These are phyloP conservation scores for Pseudobourletiella spinata DNA, from an alignment of 1,140 invertebrate species.

Conservation along the genomic window DNA sequence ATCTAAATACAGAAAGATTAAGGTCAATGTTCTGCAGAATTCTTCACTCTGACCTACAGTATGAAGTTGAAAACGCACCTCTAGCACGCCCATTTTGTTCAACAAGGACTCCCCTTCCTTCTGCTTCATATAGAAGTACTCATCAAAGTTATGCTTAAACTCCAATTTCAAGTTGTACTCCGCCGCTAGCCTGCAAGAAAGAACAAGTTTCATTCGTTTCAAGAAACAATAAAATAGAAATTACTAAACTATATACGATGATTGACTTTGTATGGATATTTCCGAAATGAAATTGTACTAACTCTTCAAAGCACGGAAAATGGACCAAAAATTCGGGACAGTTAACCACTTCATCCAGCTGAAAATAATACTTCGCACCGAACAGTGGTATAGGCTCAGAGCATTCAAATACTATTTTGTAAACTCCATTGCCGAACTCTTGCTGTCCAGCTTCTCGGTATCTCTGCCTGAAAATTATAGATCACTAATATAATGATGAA, in stretches of 20 bases:
- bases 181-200: slow-evolving; percentile 55
- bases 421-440: slow-evolving; percentile 31
- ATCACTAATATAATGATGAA: too few species aligned
- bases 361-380: slow-evolving; percentile 93
- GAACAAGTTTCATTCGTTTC: not conserved
- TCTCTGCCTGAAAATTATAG: slow-evolving; percentile 10
- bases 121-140: slow-evolving; percentile 64
- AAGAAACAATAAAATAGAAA: not conserved
- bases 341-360: slow-evolving; percentile 89
- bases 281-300: too few species aligned
- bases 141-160: slow-evolving; percentile 62
- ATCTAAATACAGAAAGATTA: slow-evolving; percentile 52
- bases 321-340: slow-evolving; percentile 98
- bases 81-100: slow-evolving; percentile 63
- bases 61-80: too few species aligned
- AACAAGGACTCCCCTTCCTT: slow-evolving; percentile 54
- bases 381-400: slow-evolving; percentile 69
- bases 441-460: slow-evolving; percentile 5
- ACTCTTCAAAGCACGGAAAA: slow-evolving; percentile 74
- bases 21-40: too few species aligned
- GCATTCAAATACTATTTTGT: slow-evolving; percentile 18
- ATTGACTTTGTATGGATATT: too few species aligned
- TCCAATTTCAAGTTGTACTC: slow-evolving; percentile 73
- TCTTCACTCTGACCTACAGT: too few species aligned
- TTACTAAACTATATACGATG: too few species aligned